These are phyloP conservation scores for Pagrus major DNA, from an alignment of 2,113 vertebrate genomes.

Conservation along the genomic window DNA sequence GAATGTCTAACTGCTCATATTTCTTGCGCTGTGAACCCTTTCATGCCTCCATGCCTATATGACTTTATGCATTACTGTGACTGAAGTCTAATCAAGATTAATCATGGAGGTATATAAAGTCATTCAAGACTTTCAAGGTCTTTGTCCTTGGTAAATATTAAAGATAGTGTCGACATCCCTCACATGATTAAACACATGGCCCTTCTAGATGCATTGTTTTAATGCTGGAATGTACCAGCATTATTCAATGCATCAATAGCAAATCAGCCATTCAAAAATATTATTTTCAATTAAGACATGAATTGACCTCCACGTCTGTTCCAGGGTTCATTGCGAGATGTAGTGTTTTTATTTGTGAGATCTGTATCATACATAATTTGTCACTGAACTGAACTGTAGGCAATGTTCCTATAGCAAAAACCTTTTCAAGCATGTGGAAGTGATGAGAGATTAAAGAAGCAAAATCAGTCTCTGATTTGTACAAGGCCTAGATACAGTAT, in stretches of 20 bases:
- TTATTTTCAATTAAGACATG: not conserved
- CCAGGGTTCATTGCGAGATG: not conserved
- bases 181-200: not conserved
- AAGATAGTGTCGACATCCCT: not conserved
- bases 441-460: conserved; percentile 7
- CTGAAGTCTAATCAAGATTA: not conserved
- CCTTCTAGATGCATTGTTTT: not conserved
- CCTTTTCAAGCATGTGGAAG: not conserved
- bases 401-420: not conserved
- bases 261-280: not conserved
- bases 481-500: not conserved
- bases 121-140: not conserved
- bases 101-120: not conserved
- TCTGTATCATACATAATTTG: not conserved
- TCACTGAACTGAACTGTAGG: not conserved
- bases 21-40: not conserved
- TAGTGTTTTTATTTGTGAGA: not conserved
- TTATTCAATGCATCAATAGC: not conserved
- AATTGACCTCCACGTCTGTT: not conserved
- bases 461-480: conserved; percentile 26
- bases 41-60: not conserved
- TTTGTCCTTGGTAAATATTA: not conserved
- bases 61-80: not conserved
- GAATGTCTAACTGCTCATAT: not conserved
- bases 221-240: not conserved